Conservation (phyloP, 2,888 invertebrate species). For the Cryptosula pallasiana region DNA sequence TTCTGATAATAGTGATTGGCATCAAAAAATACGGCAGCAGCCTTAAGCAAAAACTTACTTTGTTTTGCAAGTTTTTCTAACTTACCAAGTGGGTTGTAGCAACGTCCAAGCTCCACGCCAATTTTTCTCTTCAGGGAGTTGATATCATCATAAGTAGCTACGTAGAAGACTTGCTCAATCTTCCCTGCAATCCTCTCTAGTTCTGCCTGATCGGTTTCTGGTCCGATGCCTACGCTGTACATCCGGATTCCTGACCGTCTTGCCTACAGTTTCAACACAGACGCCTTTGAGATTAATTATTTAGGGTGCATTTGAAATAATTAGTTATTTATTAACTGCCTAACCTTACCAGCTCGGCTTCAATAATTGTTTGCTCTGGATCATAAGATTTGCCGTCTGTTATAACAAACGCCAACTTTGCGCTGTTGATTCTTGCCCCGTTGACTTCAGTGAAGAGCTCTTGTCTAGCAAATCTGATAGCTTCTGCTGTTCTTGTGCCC, state of each 20-base stretch:
- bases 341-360: slow-evolving; percentile 18
- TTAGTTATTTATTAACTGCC: no score
- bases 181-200: neutral
- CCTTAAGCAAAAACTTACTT: no score
- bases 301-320: no score
- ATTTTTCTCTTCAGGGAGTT: neutral
- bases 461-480: slow-evolving; percentile 7
- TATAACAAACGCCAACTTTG: slow-evolving; percentile 21
- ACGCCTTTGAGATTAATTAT: no score
- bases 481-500: slow-evolving; percentile 13
- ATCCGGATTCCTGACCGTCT: neutral
- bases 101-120: neutral
- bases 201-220: neutral
- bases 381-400: slow-evolving; percentile 25
- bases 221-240: slow-evolving; percentile 20
- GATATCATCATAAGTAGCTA: neutral
- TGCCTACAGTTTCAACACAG: no score
- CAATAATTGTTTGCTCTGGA: neutral
- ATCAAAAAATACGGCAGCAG: no score
- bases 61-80: neutral
- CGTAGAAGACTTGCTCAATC: neutral
- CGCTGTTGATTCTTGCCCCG: neutral
- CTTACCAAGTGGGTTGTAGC: slow-evolving; percentile 20
- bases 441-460: neutral
- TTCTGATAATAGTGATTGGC: no score